Evolutionary conservation across 1,140 invertebrate genomes (phyloP), one percentile per base, ranked within the genome.

Genomic region (Lordiphosa stackelbergi): DNA sequence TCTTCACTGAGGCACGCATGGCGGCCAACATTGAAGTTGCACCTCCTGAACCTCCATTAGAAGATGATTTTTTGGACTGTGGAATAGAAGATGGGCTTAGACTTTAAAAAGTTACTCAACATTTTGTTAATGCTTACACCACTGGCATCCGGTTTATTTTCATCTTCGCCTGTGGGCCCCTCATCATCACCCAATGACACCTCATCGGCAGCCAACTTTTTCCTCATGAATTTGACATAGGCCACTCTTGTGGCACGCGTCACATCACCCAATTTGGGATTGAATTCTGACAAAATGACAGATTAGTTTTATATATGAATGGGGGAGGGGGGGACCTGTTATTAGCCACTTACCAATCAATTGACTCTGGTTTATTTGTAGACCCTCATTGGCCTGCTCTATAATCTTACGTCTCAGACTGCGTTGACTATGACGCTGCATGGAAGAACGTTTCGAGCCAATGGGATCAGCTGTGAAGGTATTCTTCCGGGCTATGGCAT

Each of bases 141-240:
- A 12, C 37, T 52, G 7, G 56, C 19, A 16, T 83, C 77, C 10
- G 56, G 9, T 19, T 75, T 81, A 28, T 69, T 75, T 1, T 59
- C 47, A 22, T 53, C 49, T 0, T 61, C 65, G 6, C 37, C 57
- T 5, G 60, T 66, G 0, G 51, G 4, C 5, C 19, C 71, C 2
- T 66, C 65, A 0, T 36, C 64, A 6, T 85, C 79, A 5, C 65
- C 68, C 11, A 84, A 2, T 5, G 81, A 75, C 1, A 75, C 62
- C 51, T 87, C 86, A 35, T 85, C 81, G 40, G 86, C 85, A 1
- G 79, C 75, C 60, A 86, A 86, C 70, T 87, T 89, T 66, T 93
- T 92, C 36, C 93, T 91, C 91, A 95, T 95, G 77, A 96, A 96
- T 86, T 95, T 95, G 24, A 94, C 94, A 69, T 95, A 95, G 2